A percentile compares a stretch with the other conserved stretches of the same genome.
phyloP scores from a whole-genome alignment of 2,113 vertebrate genomes.

The Lophius piscatorius region DNA sequence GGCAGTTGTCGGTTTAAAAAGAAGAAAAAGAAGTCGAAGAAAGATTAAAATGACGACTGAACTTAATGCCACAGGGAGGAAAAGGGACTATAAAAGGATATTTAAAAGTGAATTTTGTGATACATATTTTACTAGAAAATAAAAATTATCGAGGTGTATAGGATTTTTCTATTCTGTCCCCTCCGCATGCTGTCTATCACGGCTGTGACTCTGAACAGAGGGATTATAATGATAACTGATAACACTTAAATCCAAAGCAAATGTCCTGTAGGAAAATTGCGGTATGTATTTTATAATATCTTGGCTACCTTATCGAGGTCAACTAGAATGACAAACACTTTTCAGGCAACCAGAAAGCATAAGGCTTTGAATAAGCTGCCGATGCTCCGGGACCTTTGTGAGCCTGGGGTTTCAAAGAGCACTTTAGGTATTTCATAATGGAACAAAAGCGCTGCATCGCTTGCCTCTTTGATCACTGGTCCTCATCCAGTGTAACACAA shows the following conservation, averaged over 20 bases:
- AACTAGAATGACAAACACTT: conserved; percentile 21
- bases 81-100: background rate
- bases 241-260: conserved; percentile 61
- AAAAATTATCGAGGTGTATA: background rate
- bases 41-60: too few species aligned
- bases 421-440: conserved; percentile 35
- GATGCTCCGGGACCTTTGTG: background rate
- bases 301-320: conserved; percentile 27
- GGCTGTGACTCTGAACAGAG: conserved; percentile 10
- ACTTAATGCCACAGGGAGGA: background rate
- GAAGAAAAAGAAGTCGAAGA: too few species aligned
- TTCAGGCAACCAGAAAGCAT: conserved; percentile 13
- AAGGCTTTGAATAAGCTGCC: conserved; percentile 28
- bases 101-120: background rate
- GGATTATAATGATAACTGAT: conserved; percentile 62
- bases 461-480: background rate
- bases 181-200: background rate
- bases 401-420: conserved; percentile 10
- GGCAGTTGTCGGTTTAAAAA: too few species aligned
- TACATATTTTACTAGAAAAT: background rate
- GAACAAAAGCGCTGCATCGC: conserved; percentile 6
- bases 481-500: background rate
- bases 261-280: conserved; percentile 22
- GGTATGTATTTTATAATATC: conserved; percentile 21
- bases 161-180: background rate